Base-by-base conservation (phyloP, 2,113 vertebrate genomes). In the Pangasianodon gigas region DNA sequence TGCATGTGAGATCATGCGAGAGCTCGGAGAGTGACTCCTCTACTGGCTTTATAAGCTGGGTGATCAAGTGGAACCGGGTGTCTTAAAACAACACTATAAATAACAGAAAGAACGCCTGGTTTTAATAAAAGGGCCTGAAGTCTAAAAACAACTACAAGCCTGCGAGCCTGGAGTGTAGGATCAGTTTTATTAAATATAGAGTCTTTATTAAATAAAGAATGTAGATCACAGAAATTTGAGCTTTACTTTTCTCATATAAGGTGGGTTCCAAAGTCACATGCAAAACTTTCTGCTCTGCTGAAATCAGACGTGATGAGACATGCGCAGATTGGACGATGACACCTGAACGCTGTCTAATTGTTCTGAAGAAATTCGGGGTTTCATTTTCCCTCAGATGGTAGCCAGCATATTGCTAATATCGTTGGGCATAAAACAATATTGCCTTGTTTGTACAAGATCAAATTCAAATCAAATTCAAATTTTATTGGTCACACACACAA, bases 11-110 rank as follows among this genome's bases (percentile, higher is more conserved):
- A 84, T 62, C 37, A 60, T 62, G 56, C 7, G 82, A 84, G 41
- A 26, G 32, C 24, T 44, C 41, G 2, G 41, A 16, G 48, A 84
- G 9, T 26, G 86, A 91, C 90, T 87, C 71, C 67, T 79, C 56
- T 52, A 37, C 86, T 86, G 69, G 69, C 84, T 84, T 89, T 82
- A 86, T 74, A 82, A 90, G 60, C 88, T 69, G 19, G 52, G 79
- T 77, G 52, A 67, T 82, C 65, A 91, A 89, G 84, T 62, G 82
- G 67, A 88, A 75, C 85, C 56, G 44, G 67, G 44, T 75, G 3
- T 19, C 82, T 60, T 81, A 88, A 88, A 82, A 65, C 77, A 88
- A 67, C 87, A 88, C 46, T 32, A 52, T 10, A 88, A 81, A 88
- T 26, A 67, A 56, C n/a, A 21, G 81, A 83, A 24, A 58, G 54